Evolutionary conservation across 2,113 vertebrate genomes (phyloP).

Genomic region (Tonatia bakeri): DNA sequence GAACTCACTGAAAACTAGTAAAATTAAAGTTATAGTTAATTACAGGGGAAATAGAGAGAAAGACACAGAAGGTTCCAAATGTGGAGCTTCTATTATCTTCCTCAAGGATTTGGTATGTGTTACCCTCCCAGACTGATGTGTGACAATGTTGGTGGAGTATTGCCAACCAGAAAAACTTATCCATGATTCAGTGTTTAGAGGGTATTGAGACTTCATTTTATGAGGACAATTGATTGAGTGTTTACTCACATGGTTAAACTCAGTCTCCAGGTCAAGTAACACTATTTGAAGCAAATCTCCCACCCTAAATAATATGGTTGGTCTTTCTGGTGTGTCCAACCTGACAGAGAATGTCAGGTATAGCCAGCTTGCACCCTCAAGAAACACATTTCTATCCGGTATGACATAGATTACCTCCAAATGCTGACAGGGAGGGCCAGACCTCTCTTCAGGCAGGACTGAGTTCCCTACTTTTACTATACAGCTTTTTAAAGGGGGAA

Average conservation of each 20-base stretch:
- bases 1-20: neutral
- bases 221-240: neutral
- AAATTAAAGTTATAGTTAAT: neutral
- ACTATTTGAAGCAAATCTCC: neutral
- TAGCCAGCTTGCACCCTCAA: neutral
- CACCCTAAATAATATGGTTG: neutral
- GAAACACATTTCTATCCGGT: neutral
- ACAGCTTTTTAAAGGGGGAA: neutral
- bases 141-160: neutral
- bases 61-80: neutral
- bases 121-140: neutral
- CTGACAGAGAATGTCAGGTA: neutral
- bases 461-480: neutral
- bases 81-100: neutral
- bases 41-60: neutral
- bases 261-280: neutral
- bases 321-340: neutral
- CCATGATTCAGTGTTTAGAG: neutral
- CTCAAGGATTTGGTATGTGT: neutral
- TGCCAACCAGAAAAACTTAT: neutral
- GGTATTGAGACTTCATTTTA: neutral
- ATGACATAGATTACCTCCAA: neutral
- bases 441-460: neutral
- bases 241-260: neutral
- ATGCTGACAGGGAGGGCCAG: neutral